These are phyloP conservation scores for Halcyon chelicuti DNA, from an alignment of 2,797 vertebrate species.

Conservation along the genomic window DNA sequence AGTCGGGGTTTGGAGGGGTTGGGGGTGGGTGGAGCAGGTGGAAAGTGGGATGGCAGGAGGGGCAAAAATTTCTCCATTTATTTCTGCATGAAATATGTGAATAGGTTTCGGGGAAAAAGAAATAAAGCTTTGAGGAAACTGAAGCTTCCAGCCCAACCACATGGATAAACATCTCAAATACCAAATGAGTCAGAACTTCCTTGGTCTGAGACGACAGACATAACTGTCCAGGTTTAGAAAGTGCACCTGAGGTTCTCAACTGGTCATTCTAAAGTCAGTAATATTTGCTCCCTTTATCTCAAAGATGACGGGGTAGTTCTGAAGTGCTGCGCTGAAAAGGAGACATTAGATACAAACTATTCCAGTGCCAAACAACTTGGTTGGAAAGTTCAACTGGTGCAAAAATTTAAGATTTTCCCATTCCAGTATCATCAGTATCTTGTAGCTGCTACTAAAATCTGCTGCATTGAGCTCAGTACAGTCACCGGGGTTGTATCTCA, in stretches of 20 bases:
- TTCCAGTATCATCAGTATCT: too few species aligned
- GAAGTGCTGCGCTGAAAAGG: background rate
- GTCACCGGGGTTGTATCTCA: rapidly evolving
- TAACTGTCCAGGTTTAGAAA: background rate
- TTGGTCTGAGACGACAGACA: background rate
- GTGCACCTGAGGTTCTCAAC: background rate
- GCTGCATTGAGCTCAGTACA: background rate
- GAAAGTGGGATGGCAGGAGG: background rate
- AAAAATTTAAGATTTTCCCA: background rate
- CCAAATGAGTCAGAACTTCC: background rate
- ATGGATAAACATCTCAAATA: background rate
- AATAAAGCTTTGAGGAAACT: background rate
- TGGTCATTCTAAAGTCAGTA: background rate
- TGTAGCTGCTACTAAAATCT: background rate
- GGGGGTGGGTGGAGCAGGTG: background rate
- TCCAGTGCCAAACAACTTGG: background rate
- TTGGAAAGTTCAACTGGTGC: background rate
- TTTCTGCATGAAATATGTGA: background rate
- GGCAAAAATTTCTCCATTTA: background rate
- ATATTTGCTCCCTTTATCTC: background rate
- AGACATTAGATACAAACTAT: background rate
- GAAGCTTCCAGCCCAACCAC: background rate
- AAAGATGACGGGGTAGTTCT: background rate
- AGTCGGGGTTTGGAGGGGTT: background rate
- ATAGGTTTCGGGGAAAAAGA: background rate